A percentile compares a stretch with the other conserved stretches of the same genome.
Conservation (phyloP, 2,797 vertebrate genomes). For the Myotis myotis region DNA sequence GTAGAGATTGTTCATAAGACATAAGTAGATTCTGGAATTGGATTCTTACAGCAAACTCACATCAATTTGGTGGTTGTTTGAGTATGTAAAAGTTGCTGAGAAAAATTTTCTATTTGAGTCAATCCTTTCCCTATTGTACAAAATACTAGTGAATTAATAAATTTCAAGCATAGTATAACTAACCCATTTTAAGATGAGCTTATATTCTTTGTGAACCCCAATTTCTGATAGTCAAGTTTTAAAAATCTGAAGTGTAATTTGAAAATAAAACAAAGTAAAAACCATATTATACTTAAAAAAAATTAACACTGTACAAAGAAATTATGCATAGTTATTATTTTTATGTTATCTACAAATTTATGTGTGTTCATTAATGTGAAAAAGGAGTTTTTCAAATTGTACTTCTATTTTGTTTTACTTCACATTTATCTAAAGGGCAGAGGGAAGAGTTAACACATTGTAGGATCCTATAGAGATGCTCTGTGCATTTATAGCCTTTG, state of each 20-base stretch:
- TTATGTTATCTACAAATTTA: not conserved
- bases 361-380: not conserved
- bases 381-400: not conserved
- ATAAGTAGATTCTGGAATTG: constrained; percentile 1
- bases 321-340: not conserved
- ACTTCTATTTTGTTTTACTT: not conserved
- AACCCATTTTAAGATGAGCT: not conserved
- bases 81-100: not conserved
- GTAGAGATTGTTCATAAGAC: not conserved
- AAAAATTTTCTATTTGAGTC: not conserved
- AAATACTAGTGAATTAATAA: not conserved
- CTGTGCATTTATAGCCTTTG: not conserved
- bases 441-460: not conserved
- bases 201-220: not conserved
- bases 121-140: too few species aligned
- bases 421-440: not conserved
- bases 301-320: not conserved
- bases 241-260: not conserved
- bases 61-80: not conserved
- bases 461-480: not conserved
- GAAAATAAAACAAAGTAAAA: not conserved
- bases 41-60: not conserved
- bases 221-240: not conserved
- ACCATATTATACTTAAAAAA: not conserved
- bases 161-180: not conserved